Evolutionary conservation across 2,797 vertebrate species (phyloP).

Genomic region (Sebastes cheni): DNA sequence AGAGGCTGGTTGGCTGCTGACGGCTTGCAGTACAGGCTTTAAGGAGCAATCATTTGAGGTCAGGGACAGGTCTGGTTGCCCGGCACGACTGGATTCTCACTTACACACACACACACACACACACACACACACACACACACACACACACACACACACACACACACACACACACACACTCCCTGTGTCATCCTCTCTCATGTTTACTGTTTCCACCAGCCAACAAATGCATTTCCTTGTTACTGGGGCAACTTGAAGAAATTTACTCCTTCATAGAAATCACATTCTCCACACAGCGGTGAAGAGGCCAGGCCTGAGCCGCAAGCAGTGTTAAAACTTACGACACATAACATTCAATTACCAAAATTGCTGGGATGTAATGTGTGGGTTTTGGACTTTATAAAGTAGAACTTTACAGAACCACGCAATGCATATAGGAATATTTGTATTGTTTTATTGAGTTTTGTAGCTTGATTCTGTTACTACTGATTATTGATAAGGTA

Average conservation of each 20-base stretch:
- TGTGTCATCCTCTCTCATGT: slow-evolving; percentile 61
- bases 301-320: not conserved
- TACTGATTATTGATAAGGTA: not conserved
- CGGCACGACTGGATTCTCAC: slow-evolving; percentile 66
- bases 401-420: not conserved
- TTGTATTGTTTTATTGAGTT: no score
- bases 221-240: slow-evolving; percentile 63
- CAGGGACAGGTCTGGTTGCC: slow-evolving; percentile 73
- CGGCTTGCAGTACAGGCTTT: slow-evolving; percentile 50
- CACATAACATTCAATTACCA: not conserved
- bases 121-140: slow-evolving; percentile 36
- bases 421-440: not conserved
- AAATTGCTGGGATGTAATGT: not conserved
- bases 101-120: slow-evolving; percentile 26
- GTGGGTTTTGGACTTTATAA: not conserved
- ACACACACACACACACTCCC: slow-evolving; percentile 33
- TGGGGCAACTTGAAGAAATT: slow-evolving; percentile 54
- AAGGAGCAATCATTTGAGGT: slow-evolving; percentile 64
- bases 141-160: slow-evolving; percentile 19
- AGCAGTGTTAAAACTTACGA: not conserved
- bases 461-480: not conserved
- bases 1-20: slow-evolving; percentile 44
- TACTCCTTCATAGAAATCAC: slow-evolving; percentile 23
- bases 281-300: slow-evolving; percentile 16
- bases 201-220: slow-evolving; percentile 69